phyloP scores from a whole-genome alignment of 2,888 invertebrate genomes.

The Drosophila rubida region DNA sequence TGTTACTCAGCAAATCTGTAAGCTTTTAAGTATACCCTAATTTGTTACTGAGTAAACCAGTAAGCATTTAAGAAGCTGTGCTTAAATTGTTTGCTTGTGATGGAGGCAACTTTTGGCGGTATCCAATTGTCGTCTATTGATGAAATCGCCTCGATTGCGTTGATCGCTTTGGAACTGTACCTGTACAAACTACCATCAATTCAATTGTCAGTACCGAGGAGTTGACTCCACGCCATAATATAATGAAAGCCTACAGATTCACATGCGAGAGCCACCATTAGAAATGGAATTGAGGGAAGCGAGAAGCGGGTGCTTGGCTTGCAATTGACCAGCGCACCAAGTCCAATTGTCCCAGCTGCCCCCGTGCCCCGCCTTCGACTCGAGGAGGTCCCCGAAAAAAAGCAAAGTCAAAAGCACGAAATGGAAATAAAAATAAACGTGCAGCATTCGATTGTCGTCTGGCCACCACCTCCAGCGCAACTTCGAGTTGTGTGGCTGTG shows the following conservation, averaged over 20 bases:
- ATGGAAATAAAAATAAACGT: conserved; percentile 44
- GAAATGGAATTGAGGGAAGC: too few species aligned
- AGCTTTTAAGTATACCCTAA: too few species aligned
- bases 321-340: conserved; percentile 76
- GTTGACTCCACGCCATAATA: conserved; percentile 32
- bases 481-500: conserved; percentile 11
- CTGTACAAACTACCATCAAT: conserved; percentile 54
- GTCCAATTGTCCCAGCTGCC: conserved; percentile 64
- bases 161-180: conserved; percentile 42
- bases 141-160: not conserved
- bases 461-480: conserved; percentile 44
- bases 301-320: conserved; percentile 72
- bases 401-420: conserved; percentile 8
- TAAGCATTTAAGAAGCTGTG: too few species aligned
- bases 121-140: not conserved
- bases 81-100: not conserved
- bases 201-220: conserved; percentile 40
- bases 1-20: too few species aligned
- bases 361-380: not conserved
- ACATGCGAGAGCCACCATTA: conserved; percentile 38
- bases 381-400: too few species aligned
- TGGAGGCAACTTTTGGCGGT: not conserved
- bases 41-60: too few species aligned
- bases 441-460: conserved; percentile 74
- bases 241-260: conserved; percentile 39